phyloP scores from a whole-genome alignment of 30 jellyfish, hydroid and myxozoan genomes.

The Aurelia aurita region DNA sequence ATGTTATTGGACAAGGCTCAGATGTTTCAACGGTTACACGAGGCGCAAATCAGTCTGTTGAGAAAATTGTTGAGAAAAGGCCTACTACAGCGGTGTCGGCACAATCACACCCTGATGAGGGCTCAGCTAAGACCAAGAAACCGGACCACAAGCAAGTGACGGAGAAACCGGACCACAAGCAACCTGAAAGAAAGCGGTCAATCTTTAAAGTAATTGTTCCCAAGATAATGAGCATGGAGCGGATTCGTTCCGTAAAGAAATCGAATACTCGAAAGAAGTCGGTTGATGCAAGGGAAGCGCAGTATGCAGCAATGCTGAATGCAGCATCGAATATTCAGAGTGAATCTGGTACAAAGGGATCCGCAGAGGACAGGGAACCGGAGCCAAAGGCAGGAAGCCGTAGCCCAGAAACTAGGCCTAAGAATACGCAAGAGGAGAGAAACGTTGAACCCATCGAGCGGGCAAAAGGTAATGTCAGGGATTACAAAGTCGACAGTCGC shows the following conservation, averaged over 20 bases:
- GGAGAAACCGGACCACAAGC: too few relatives aligned
- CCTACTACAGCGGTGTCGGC: too few relatives aligned
- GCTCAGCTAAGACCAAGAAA: too few relatives aligned
- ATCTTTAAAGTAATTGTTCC: conserved; percentile 28
- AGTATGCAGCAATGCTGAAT: conserved; percentile 34
- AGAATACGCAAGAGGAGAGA: background rate
- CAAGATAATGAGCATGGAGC: conserved; percentile 21
- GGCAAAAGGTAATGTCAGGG: background rate
- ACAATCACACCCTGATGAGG: too few relatives aligned
- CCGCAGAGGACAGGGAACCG: background rate
- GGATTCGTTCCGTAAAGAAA: conserved; percentile 5
- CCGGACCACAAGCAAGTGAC: too few relatives aligned
- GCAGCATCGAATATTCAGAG: background rate
- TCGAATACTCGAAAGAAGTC: conserved; percentile 11
- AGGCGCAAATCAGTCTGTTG: too few relatives aligned
- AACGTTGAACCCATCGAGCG: background rate
- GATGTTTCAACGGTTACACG: too few relatives aligned
- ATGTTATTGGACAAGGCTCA: too few relatives aligned
- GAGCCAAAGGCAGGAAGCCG: background rate
- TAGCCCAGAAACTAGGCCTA: background rate
- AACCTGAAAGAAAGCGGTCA: background rate
- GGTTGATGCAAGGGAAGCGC: conserved; percentile 19
- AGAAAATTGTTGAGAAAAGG: too few relatives aligned
- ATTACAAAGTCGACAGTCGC: too few relatives aligned
- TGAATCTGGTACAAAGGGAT: background rate